These are phyloP conservation scores for Glareola pratincola DNA, from an alignment of 2,113 vertebrate genomes.

Conservation along the genomic window DNA sequence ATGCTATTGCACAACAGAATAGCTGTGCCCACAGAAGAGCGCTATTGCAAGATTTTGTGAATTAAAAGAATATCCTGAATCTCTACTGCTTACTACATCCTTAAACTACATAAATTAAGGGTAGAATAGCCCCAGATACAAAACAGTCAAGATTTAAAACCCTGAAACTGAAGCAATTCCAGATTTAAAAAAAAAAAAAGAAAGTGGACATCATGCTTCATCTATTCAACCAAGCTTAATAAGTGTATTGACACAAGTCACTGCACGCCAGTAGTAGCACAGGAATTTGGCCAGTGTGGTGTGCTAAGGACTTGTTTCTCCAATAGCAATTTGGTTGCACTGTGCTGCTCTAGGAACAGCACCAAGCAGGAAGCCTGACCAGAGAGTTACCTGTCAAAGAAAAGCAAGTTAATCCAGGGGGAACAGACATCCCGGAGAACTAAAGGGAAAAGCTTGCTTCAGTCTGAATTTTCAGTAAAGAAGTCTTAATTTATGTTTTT, in stretches of 20 bases:
- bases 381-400: neutral
- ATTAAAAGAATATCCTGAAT: neutral
- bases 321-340: neutral
- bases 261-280: neutral
- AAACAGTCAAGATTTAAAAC: neutral
- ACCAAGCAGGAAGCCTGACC: neutral
- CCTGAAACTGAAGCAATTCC: neutral
- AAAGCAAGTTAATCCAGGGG: neutral
- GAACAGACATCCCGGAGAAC: neutral
- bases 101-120: neutral
- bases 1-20: neutral
- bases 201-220: neutral
- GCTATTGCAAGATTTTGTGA: neutral
- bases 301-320: neutral
- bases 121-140: neutral
- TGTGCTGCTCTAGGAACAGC: neutral
- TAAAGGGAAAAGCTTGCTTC: neutral
- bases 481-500: neutral
- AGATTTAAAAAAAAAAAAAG: neutral
- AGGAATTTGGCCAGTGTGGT: neutral
- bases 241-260: neutral
- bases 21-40: neutral
- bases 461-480: neutral
- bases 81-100: neutral
- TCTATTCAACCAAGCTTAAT: neutral